Evolutionary conservation across 2,888 invertebrate species (phyloP), one percentile per base, ranked within the genome.

Genomic region (Tachina fera): DNA sequence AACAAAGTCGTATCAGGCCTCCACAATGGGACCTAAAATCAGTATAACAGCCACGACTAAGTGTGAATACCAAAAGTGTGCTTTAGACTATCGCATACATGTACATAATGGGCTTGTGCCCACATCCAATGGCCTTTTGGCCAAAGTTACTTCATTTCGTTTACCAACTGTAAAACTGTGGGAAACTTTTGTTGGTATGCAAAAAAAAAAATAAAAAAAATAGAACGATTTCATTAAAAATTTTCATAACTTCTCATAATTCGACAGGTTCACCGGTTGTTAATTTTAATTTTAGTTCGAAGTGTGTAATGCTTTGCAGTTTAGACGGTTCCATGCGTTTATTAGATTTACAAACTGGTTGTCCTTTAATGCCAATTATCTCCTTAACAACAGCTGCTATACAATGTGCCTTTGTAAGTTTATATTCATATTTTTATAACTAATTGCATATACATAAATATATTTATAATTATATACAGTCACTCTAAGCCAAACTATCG

Each of bases 171-270:
- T 95, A 83, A 94, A 95, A 2, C 93, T 95, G 0, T 96, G 96
- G 96, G 96, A 96, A 88, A 95, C 95, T 6, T 96, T 95, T 90
- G 93, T 96, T 89, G 95, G 95, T 95, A 91, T 76, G 87, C 87
- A 16, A 39, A 16, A 19, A 68, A 10, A 9, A 43, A 58, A 68
- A 41, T 31, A 19, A 68, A 10, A 9, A 43, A 58, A 68, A 41
- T 31, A 31, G 1, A 53, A 68, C 43, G 0, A 19, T 8, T 11
- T 3, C 47, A 53, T 1, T 74, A 49, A 61, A 14, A 65, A 11
- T 56, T 51, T 4, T 61, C 11, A 4, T 47, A 10, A 49, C 51
- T 58, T 39, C 22, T 19, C 11, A 31, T 31, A 77, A 53, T 61
- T 68, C 63, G 79, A 39, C 22, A 90, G 92, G 92, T 0, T 93